A percentile compares a stretch with the other conserved stretches of the same genome.
Evolutionary conservation across 2,113 vertebrate species (phyloP).

Genomic region (Antennarius striatus): DNA sequence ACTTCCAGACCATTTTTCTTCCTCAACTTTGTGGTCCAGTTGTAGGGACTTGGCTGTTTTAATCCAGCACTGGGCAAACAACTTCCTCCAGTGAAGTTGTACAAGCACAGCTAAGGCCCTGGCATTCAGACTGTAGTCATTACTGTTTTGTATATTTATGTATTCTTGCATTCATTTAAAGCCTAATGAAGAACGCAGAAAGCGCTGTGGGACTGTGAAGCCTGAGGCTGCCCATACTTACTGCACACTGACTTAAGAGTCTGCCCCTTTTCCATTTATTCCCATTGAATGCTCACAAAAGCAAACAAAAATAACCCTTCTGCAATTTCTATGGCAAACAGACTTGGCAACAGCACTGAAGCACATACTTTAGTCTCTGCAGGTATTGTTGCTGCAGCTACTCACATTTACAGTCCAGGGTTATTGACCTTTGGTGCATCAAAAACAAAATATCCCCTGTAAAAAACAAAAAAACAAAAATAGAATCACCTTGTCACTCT

Average conservation of each 20-base stretch:
- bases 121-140: slow-evolving; percentile 76
- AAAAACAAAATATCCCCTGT: slow-evolving; percentile 27
- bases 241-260: slow-evolving; percentile 60
- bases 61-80: slow-evolving; percentile 77
- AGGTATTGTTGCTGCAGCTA: slow-evolving; percentile 43
- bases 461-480: slow-evolving; percentile 9
- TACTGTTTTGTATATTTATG: slow-evolving; percentile 62
- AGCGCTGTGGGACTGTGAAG: slow-evolving; percentile 55
- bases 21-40: slow-evolving; percentile 63
- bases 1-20: slow-evolving; percentile 72
- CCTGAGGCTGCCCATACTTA: slow-evolving; percentile 53
- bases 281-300: slow-evolving; percentile 45
- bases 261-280: slow-evolving; percentile 52
- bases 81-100: slow-evolving; percentile 61
- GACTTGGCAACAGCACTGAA: slow-evolving; percentile 50
- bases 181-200: slow-evolving; percentile 74
- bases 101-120: slow-evolving; percentile 48
- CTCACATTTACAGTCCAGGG: slow-evolving; percentile 22
- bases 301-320: slow-evolving; percentile 38
- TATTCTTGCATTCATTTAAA: slow-evolving; percentile 76
- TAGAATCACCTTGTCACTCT: slow-evolving; percentile 18
- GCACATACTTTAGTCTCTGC: slow-evolving; percentile 41
- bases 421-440: slow-evolving; percentile 25
- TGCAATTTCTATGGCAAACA: slow-evolving; percentile 36
- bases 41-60: slow-evolving; percentile 64